phyloP scores from a whole-genome alignment of 2,797 vertebrate genomes.

The Dendrocincla tyrannina region DNA sequence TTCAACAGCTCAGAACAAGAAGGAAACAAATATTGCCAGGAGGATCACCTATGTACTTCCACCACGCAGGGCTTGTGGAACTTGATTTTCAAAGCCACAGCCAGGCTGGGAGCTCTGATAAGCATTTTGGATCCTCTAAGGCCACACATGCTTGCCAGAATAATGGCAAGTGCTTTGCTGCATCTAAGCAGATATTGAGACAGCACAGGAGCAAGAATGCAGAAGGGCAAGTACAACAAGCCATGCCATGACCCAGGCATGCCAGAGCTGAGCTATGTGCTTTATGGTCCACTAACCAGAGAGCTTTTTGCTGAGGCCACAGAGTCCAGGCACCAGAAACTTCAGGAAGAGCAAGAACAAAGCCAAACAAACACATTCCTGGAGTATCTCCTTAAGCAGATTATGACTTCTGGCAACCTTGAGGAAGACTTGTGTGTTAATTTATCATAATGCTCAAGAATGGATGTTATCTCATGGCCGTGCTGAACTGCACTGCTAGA shows the following conservation, averaged over 20 bases:
- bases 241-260: neutral
- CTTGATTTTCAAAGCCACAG: neutral
- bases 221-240: neutral
- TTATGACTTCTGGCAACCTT: neutral
- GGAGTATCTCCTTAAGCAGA: neutral
- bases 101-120: neutral
- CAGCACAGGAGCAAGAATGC: constrained; percentile 16
- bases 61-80: neutral
- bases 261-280: neutral
- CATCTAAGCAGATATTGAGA: neutral
- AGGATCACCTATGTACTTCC: neutral
- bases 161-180: neutral
- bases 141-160: neutral
- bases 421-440: neutral
- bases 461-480: neutral
- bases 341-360: neutral
- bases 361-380: neutral
- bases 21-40: neutral
- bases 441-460: neutral
- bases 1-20: neutral
- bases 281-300: neutral
- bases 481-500: neutral
- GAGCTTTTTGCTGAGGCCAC: neutral
- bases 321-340: neutral
- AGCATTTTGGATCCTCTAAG: neutral